phyloP scores from a whole-genome alignment of 92 coral and sea anemone species.

The Actinernus sp. region DNA sequence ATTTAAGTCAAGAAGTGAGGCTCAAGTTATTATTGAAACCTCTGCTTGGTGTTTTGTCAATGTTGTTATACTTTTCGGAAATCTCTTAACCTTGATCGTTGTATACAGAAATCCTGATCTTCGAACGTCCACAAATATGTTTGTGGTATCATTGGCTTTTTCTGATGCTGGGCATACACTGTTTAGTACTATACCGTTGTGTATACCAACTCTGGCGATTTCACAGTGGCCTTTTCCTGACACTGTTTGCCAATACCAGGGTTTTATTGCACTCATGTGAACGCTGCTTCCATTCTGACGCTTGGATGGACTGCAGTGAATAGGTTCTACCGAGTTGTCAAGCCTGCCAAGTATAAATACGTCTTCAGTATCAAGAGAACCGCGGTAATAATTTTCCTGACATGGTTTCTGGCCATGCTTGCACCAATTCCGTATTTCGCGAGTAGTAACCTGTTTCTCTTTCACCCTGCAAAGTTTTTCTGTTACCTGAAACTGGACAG shows the following conservation, averaged over 20 bases:
- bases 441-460: slow-evolving; percentile 45
- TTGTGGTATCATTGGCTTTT: slow-evolving; percentile 64
- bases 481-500: too few species aligned
- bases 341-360: slow-evolving; percentile 26
- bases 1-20: too few species aligned
- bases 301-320: too few species aligned
- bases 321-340: too few species aligned
- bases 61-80: slow-evolving; percentile 44
- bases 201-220: slow-evolving; percentile 16
- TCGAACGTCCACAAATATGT: slow-evolving; percentile 45
- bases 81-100: slow-evolving; percentile 39
- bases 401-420: too few species aligned
- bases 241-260: too few species aligned
- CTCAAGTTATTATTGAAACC: too few species aligned
- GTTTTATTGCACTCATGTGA: slow-evolving; percentile 32
- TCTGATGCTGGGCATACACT: slow-evolving; percentile 49
- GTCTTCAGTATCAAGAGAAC: slow-evolving; percentile 28
- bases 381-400: slow-evolving; percentile 17
- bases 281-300: slow-evolving; percentile 55
- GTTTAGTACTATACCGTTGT: slow-evolving; percentile 26
- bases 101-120: slow-evolving; percentile 20
- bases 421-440: slow-evolving; percentile 58
- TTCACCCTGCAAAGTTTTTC: slow-evolving; percentile 66
- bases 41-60: too few species aligned
- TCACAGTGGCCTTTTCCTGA: too few species aligned